These are phyloP conservation scores for Camelus bactrianus DNA, from an alignment of 2,113 vertebrate genomes.

Conservation along the genomic window DNA sequence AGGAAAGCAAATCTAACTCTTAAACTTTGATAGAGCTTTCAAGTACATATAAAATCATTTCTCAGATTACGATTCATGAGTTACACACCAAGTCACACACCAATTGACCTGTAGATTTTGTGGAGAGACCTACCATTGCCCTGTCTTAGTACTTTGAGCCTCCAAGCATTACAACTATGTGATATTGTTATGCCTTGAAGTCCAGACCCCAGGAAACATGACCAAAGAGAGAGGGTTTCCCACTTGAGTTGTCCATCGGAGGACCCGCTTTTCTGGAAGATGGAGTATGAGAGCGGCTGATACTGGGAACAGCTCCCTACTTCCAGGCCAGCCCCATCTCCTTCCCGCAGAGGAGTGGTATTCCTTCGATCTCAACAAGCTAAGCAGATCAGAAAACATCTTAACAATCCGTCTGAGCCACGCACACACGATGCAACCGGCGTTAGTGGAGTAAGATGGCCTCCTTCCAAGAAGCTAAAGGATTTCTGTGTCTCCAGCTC, in stretches of 20 bases:
- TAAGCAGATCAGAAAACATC: slow-evolving; percentile 60
- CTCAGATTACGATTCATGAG: neutral
- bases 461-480: neutral
- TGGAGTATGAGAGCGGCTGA: neutral
- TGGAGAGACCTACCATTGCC: neutral
- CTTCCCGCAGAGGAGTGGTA: neutral
- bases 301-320: slow-evolving; percentile 13
- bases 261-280: slow-evolving; percentile 43
- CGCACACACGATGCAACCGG: slow-evolving; percentile 40
- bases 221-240: neutral
- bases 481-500: neutral
- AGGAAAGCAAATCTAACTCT: neutral
- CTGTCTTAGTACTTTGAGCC: neutral
- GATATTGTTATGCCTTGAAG: neutral
- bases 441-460: neutral
- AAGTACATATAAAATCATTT: neutral
- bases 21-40: neutral
- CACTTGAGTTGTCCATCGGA: neutral
- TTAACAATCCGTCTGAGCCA: slow-evolving; percentile 65
- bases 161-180: neutral
- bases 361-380: slow-evolving; percentile 64
- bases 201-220: slow-evolving; percentile 2
- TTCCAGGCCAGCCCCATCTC: slow-evolving; percentile 11
- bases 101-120: neutral
- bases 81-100: neutral